Conservation (phyloP, 2,113 vertebrate genomes). For the Myrmophylax atrothorax region DNA sequence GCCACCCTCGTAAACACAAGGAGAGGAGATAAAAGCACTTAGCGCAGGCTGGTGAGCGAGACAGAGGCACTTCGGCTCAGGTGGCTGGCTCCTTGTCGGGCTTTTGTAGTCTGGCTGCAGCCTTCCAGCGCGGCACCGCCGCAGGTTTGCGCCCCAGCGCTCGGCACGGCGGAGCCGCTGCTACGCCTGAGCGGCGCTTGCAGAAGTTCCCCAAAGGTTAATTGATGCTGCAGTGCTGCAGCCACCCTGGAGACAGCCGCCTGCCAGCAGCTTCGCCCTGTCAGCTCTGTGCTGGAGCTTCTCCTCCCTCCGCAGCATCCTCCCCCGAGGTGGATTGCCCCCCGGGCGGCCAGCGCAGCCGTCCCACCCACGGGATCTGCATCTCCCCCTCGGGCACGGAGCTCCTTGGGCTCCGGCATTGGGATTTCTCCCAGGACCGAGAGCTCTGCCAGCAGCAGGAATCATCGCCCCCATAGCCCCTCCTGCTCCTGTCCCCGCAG, state of each 20-base stretch:
- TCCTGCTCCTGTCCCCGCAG: background rate
- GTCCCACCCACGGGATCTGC: background rate
- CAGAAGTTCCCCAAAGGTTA: constrained; percentile 59
- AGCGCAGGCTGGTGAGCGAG: background rate
- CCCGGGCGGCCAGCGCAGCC: background rate
- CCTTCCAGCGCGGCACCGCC: background rate
- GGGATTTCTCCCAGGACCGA: background rate
- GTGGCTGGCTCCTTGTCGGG: constrained; percentile 8
- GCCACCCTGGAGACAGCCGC: constrained; percentile 42
- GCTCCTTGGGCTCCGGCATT: background rate
- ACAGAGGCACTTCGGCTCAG: constrained; percentile 18
- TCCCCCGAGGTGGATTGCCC: background rate
- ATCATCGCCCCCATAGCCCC: accelerated
- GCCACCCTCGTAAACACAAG: constrained; percentile 35
- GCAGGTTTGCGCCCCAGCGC: background rate
- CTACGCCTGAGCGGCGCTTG: constrained; percentile 22
- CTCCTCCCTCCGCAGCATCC: background rate
- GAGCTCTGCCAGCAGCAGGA: background rate
- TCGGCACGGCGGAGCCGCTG: background rate
- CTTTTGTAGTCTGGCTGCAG: background rate
- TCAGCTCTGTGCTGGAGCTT: background rate
- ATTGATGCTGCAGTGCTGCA: constrained; percentile 67
- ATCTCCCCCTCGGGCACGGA: background rate
- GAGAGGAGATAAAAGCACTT: constrained; percentile 58
- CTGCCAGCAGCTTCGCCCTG: constrained; percentile 39